Base-by-base conservation (phyloP, 2,888 invertebrate species). In the Beris morrisii region DNA sequence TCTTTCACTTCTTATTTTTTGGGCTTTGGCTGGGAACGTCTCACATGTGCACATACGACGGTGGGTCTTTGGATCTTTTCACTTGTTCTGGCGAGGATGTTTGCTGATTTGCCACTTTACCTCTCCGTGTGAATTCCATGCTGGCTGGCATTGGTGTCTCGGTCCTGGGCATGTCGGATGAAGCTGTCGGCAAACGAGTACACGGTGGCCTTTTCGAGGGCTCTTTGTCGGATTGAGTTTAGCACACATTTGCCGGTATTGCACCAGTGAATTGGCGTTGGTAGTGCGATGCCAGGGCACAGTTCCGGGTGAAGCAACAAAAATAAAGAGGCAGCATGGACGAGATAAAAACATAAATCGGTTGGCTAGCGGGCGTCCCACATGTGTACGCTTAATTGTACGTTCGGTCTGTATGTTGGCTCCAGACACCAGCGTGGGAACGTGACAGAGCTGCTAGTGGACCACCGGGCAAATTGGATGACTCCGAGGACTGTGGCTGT, bases 301-400 rank as follows among this genome's bases (percentile, higher is more conserved):
- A 30, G 30, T 32, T 45, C 46, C 30, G 13, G 53, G 11, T 28
- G 45, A 6, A 15, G 44, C 11, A 44, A 12, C 64, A 48, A 48
- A 54, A 54, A 46, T 48, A 53, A 64, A 43, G n/a, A 52, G n/a
- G 50, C 55, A 45, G 50, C 55, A 45, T 54, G 45, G n/a, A 38
- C 55, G 56, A 56, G 50, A 65, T 56, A 65, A 65, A 56, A 55
- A 65, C 56, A 65, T 65, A 65, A 65, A 65, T 65, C 4, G 2
- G 38, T 38, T 9, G 38, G 38, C 38, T 38, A 9, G 38, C 38
- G 38, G 38, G 38, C 38, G 38, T 38, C 9, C 38, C 38, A 38
- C 38, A 38, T 38, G 9, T 38, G 38, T 9, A 38, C 38, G 38
- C 38, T 38, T 38, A 38, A 38, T 38, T 9, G 38, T 38, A 38